phyloP scores from a whole-genome alignment of 1,140 invertebrate species.

The Bombyx mori region ASM3026992v2 NC_085107.1:13260001-13260500 shows the following conservation, averaged over 20 bases:
- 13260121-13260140: conserved; percentile 2
- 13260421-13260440: conserved; percentile 6
- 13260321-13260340: conserved; percentile 2
- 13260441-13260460: conserved; percentile 5
- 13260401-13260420: conserved; percentile 1
- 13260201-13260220: neutral
- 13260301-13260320: conserved; percentile 4
- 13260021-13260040: too few species aligned
- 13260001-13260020: too few species aligned
- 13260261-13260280: neutral
- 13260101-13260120: neutral
- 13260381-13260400: conserved; percentile 6
- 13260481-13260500: conserved; percentile 6
- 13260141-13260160: conserved; percentile 1
- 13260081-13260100: neutral
- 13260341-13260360: neutral
- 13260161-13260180: neutral
- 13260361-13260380: conserved; percentile 4
- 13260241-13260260: neutral
- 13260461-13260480: conserved; percentile 2
- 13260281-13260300: conserved; percentile 2
- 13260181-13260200: neutral
- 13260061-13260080: too few species aligned
- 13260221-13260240: neutral
- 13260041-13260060: too few species aligned